Conservation (phyloP, 2,888 invertebrate genomes). For the Odontocolon sp. region DNA sequence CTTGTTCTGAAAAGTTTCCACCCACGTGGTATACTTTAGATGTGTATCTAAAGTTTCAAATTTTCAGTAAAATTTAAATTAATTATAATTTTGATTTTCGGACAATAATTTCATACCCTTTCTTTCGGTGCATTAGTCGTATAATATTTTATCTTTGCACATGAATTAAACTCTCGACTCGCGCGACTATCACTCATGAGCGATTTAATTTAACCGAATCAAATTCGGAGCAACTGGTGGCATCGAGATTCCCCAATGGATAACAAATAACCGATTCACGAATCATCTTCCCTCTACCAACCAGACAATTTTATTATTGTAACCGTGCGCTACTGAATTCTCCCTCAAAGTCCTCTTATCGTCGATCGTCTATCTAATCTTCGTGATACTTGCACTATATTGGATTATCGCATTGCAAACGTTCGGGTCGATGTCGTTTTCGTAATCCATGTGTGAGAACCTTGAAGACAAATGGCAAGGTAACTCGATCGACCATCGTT, state of each 20-base stretch:
- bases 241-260: constrained; percentile 43
- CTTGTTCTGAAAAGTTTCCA: constrained; percentile 4
- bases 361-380: constrained; percentile 37
- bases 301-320: constrained; percentile 25
- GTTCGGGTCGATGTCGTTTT: constrained; percentile 5
- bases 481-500: not conserved
- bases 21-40: no score
- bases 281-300: constrained; percentile 44
- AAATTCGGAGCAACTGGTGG: constrained; percentile 51
- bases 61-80: no score
- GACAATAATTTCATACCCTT: no score
- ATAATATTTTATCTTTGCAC: no score
- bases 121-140: no score
- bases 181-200: no score
- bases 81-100: no score
- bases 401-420: not conserved
- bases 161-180: no score
- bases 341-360: constrained; percentile 6
- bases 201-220: no score
- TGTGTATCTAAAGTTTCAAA: no score
- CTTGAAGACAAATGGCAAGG: not conserved
- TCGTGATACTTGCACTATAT: constrained; percentile 5
- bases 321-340: not conserved
- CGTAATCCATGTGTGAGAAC: not conserved
- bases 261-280: constrained; percentile 54